Percentiles rank a stretch among this genome's conserved stretches.
phyloP scores from a whole-genome alignment of 2,797 vertebrate species.

The Tauraco hartlaubi region DNA sequence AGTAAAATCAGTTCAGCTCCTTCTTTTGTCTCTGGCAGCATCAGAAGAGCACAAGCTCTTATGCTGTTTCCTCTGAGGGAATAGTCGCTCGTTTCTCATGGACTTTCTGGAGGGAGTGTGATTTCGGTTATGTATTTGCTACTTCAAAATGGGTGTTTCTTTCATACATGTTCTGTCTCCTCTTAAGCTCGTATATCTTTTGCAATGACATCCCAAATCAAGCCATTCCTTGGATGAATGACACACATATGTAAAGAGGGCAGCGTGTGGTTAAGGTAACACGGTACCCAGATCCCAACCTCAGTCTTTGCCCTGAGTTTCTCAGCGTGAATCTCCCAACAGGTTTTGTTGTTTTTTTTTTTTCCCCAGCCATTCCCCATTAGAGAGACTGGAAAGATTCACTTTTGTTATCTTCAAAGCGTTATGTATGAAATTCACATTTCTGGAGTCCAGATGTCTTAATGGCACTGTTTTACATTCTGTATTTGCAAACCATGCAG shows the following conservation, averaged over 20 bases:
- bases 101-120: neutral
- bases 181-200: neutral
- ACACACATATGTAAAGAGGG: neutral
- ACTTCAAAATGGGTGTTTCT: neutral
- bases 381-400: neutral
- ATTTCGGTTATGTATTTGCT: neutral
- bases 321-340: neutral
- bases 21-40: neutral
- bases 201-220: neutral
- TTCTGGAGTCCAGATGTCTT: neutral
- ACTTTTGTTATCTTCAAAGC: neutral
- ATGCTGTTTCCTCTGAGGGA: neutral
- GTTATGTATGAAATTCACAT: neutral
- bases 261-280: neutral
- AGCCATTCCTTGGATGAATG: fast-evolving
- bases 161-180: neutral
- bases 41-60: neutral
- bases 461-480: neutral
- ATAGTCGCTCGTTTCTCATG: neutral
- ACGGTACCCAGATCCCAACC: neutral
- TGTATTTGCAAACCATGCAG: neutral
- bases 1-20: neutral
- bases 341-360: fast-evolving
- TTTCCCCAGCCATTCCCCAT: neutral
- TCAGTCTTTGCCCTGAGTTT: neutral